Percentiles rank a stretch among this genome's conserved stretches.
Evolutionary conservation across 2,113 vertebrate genomes (phyloP).

Genomic region (Ctenodactylus gundi): DNA sequence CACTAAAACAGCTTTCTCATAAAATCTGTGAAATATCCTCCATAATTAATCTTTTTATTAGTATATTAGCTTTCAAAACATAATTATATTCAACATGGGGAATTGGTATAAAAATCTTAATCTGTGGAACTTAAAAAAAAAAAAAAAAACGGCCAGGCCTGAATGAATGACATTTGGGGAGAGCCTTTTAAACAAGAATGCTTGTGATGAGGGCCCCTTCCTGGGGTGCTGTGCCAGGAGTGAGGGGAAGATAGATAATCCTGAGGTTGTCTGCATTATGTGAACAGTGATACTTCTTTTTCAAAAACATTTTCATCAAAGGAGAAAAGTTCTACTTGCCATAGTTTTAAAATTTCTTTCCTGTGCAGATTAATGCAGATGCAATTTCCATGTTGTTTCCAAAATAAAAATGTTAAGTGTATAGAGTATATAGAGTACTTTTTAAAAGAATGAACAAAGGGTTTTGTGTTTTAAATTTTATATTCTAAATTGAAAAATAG

Average conservation of each 20-base stretch:
- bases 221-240: not conserved
- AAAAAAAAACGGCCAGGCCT: too few relatives aligned
- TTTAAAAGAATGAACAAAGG: not conserved
- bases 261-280: not conserved
- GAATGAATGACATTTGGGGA: not conserved
- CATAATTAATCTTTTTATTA: too few relatives aligned
- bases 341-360: not conserved
- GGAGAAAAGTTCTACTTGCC: not conserved
- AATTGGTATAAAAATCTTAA: too few relatives aligned
- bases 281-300: not conserved
- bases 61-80: too few relatives aligned
- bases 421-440: not conserved
- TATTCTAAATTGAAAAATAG: not conserved
- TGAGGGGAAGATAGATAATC: not conserved
- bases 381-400: not conserved
- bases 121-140: too few relatives aligned
- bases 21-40: too few relatives aligned
- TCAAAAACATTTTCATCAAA: not conserved
- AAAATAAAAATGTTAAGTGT: not conserved
- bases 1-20: too few relatives aligned
- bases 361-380: not conserved
- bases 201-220: not conserved
- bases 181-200: not conserved
- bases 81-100: too few relatives aligned
- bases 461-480: constrained; percentile 4